These are phyloP conservation scores for Myotis davidii DNA, from an alignment of 2,113 vertebrate genomes.

Conservation along the genomic window DNA sequence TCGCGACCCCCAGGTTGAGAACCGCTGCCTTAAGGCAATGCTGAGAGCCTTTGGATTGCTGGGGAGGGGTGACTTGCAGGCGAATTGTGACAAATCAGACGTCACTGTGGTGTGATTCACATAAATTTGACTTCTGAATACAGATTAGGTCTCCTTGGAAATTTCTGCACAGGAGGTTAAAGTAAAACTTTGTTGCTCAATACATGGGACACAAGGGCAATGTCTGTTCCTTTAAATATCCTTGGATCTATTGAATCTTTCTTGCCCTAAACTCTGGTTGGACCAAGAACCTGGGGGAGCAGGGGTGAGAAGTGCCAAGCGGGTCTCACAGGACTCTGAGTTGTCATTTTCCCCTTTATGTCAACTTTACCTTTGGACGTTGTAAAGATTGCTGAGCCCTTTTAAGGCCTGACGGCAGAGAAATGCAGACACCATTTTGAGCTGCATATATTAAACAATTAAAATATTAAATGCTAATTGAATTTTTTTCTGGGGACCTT, in stretches of 20 bases:
- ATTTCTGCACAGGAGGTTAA: conserved; percentile 24
- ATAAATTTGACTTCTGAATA: conserved; percentile 50
- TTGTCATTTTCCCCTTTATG: background rate
- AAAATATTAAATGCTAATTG: background rate
- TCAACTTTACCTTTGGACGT: background rate
- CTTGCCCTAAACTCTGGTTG: conserved; percentile 24
- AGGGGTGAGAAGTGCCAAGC: background rate
- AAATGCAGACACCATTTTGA: background rate
- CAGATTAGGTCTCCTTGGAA: conserved; percentile 15
- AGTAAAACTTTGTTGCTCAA: background rate
- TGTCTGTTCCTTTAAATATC: conserved; percentile 23
- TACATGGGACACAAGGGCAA: background rate
- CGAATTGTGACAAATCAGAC: background rate
- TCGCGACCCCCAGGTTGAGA: too few species aligned
- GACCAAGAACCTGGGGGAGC: background rate
- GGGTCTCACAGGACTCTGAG: background rate
- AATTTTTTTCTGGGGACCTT: background rate
- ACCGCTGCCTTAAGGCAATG: background rate
- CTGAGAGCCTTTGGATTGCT: background rate
- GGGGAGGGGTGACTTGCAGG: background rate
- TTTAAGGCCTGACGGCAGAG: background rate
- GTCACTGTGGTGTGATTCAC: background rate
- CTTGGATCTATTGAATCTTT: conserved; percentile 13
- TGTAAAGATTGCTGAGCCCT: background rate
- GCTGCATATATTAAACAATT: background rate